Evolutionary conservation across 2,113 vertebrate genomes (phyloP).

Genomic region (Tragelaphus buxtoni): DNA sequence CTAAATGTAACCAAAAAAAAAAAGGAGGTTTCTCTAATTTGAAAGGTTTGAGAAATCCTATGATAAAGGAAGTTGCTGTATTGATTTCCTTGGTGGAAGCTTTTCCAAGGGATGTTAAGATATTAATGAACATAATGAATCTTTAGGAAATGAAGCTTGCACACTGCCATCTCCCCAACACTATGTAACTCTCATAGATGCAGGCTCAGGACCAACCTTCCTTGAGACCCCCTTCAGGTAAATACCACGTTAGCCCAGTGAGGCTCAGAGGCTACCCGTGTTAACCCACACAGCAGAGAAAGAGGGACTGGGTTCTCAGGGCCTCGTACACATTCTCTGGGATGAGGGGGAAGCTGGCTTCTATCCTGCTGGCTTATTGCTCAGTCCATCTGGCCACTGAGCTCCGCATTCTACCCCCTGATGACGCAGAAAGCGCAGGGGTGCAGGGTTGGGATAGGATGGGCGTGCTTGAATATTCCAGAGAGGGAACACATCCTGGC

Average conservation of each 20-base stretch:
- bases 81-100: not conserved
- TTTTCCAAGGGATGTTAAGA: not conserved
- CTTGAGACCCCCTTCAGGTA: not conserved
- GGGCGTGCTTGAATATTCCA: not conserved
- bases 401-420: not conserved
- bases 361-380: not conserved
- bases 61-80: not conserved
- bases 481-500: not conserved
- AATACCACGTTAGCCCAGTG: too few relatives aligned
- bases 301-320: not conserved
- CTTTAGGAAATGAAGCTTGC: not conserved
- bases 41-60: slow-evolving; percentile 5
- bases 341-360: not conserved
- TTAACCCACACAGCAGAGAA: not conserved
- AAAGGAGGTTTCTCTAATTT: not conserved
- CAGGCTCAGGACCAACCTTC: not conserved
- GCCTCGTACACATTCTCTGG: not conserved
- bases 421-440: not conserved
- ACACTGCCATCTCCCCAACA: not conserved
- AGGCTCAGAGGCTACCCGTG: not conserved
- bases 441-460: too few relatives aligned
- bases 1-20: not conserved
- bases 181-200: not conserved
- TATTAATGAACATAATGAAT: not conserved
- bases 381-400: not conserved